Conservation (phyloP, 37 sponge, comb jelly and placozoan species). For the Bolinopsis microptera region DNA sequence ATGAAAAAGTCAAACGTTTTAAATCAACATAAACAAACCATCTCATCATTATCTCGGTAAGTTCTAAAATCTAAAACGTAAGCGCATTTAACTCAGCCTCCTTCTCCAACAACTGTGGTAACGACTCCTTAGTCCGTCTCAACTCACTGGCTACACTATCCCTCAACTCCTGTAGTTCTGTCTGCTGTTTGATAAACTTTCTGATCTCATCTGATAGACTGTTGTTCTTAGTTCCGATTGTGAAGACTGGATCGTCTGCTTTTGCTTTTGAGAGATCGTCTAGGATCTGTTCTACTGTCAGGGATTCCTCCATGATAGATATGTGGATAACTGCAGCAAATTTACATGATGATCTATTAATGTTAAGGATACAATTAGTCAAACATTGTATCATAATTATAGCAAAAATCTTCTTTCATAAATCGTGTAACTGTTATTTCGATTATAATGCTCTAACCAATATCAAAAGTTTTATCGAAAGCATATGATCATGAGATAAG, state of each 20-base stretch:
- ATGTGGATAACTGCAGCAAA: too few species aligned
- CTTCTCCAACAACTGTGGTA: slow-evolving; percentile 21
- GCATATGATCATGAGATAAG: too few species aligned
- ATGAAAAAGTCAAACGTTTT: too few species aligned
- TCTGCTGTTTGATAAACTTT: slow-evolving; percentile 48
- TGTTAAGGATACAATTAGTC: too few species aligned
- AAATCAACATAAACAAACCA: too few species aligned
- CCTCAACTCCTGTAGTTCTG: slow-evolving; percentile 29
- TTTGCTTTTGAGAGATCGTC: slow-evolving; percentile 25
- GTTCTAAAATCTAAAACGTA: background rate
- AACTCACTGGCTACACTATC: background rate
- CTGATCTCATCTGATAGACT: slow-evolving; percentile 12
- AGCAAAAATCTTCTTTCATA: too few species aligned
- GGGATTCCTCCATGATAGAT: background rate
- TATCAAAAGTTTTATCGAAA: too few species aligned
- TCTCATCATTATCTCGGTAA: too few species aligned
- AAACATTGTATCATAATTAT: too few species aligned
- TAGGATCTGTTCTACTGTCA: slow-evolving; percentile 50
- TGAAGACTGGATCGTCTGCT: slow-evolving; percentile 38
- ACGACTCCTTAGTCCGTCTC: background rate
- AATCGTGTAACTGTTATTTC: too few species aligned
- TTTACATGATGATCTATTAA: too few species aligned
- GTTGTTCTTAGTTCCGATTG: slow-evolving; percentile 17
- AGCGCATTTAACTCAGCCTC: background rate
- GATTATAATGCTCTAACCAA: too few species aligned